These are phyloP conservation scores for Philaethria dido DNA, from an alignment of 2,888 invertebrate species.

Conservation along the genomic window DNA sequence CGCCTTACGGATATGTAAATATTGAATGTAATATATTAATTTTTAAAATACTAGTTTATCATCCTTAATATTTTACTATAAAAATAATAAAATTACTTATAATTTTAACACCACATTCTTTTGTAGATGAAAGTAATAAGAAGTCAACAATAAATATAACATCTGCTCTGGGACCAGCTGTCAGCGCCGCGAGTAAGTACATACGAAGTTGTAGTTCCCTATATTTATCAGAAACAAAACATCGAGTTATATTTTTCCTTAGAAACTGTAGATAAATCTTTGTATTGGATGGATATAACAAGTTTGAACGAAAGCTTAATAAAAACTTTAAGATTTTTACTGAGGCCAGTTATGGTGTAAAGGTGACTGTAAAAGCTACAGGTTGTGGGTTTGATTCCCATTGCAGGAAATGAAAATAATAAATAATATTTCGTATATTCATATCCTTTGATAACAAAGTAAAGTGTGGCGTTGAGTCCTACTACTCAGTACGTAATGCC, in stretches of 20 bases:
- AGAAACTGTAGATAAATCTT: not conserved
- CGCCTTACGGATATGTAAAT: too few relatives aligned
- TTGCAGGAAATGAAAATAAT: too few relatives aligned
- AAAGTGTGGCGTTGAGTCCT: too few relatives aligned
- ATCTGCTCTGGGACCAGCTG: conserved; percentile 75
- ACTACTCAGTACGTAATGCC: too few relatives aligned
- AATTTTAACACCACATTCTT: conserved; percentile 38
- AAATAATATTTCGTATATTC: too few relatives aligned
- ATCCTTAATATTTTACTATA: not conserved
- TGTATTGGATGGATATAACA: not conserved
- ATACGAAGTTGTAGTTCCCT: conserved; percentile 1
- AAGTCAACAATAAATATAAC: conserved; percentile 66
- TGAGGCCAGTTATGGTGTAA: too few relatives aligned
- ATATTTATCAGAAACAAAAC: conserved; percentile 6
- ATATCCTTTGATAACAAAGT: too few relatives aligned
- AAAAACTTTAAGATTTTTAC: too few relatives aligned
- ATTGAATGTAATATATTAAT: too few relatives aligned
- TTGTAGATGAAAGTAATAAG: conserved; percentile 70
- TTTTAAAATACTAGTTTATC: too few relatives aligned
- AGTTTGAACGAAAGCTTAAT: not conserved
- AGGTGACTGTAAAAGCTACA: too few relatives aligned
- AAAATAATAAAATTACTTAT: not conserved
- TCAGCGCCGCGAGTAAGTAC: conserved; percentile 77
- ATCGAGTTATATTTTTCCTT: not conserved
- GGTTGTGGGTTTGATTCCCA: too few relatives aligned